These are phyloP conservation scores for Hypercompe scribonia DNA, from an alignment of 2,888 invertebrate species.

Conservation along the genomic window DNA sequence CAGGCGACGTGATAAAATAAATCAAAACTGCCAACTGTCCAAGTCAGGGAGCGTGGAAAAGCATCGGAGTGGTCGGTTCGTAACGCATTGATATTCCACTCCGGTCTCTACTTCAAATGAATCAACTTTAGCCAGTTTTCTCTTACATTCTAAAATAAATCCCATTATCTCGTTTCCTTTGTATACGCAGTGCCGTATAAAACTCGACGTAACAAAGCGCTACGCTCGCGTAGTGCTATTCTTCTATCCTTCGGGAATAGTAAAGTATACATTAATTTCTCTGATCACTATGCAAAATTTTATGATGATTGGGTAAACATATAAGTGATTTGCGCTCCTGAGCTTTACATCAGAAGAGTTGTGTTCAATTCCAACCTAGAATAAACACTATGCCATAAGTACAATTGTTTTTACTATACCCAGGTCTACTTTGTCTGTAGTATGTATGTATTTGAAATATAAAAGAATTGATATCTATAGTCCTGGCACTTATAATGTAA, in stretches of 20 bases:
- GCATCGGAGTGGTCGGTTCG: neutral
- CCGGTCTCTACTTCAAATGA: conserved; percentile 7
- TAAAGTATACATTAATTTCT: neutral
- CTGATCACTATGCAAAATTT: neutral
- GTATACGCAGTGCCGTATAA: neutral
- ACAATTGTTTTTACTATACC: too few relatives aligned
- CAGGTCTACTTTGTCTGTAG: too few relatives aligned
- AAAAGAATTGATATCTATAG: too few relatives aligned
- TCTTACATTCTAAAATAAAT: conserved; percentile 8
- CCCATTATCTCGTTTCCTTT: conserved; percentile 1
- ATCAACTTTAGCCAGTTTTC: conserved; percentile 12
- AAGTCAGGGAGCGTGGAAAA: neutral
- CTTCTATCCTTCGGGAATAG: neutral
- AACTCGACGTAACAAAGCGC: neutral
- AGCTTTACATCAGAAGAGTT: too few relatives aligned
- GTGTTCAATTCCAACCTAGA: too few relatives aligned
- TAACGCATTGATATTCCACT: conserved; percentile 17
- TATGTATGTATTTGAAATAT: too few relatives aligned
- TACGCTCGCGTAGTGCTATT: neutral
- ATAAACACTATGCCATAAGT: too few relatives aligned
- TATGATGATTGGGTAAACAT: too few relatives aligned
- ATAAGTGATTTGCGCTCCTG: too few relatives aligned
- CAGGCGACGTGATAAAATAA: neutral
- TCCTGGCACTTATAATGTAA: too few relatives aligned
- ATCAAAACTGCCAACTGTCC: neutral